Percentiles rank a stretch among this genome's conserved stretches.
Evolutionary conservation across 1,140 invertebrate species (phyloP).

Genomic region (Ostrea edulis): DNA sequence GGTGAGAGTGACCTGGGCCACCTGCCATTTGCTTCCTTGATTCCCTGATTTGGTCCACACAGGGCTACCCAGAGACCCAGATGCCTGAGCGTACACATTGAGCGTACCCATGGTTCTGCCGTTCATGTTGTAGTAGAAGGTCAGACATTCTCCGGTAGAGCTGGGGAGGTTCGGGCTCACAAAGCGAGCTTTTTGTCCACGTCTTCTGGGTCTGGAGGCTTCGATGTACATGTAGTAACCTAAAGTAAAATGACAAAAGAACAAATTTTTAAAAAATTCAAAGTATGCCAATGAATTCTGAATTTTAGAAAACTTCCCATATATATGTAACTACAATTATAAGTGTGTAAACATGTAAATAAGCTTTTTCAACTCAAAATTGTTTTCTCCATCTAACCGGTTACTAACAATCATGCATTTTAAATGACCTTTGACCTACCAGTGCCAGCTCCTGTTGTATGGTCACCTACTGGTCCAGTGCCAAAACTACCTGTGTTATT

Average conservation of each 20-base stretch:
- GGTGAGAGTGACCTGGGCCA: constrained; percentile 65
- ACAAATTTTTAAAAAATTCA: not conserved
- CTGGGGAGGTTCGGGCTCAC: constrained; percentile 62
- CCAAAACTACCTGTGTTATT: constrained; percentile 59
- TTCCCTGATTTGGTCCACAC: constrained; percentile 68
- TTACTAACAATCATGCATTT: not conserved
- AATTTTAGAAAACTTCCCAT: not conserved
- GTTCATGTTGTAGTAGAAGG: constrained; percentile 77
- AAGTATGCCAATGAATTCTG: too few species aligned
- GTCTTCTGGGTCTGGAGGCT: constrained; percentile 67
- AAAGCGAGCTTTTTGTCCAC: constrained; percentile 70
- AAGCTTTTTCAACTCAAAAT: not conserved
- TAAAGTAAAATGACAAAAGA: constrained; percentile 47
- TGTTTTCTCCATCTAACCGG: too few species aligned
- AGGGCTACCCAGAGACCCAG: constrained; percentile 55
- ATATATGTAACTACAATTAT: not conserved
- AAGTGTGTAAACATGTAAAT: not conserved
- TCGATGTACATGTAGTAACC: constrained; percentile 76
- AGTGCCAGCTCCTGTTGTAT: constrained; percentile 60
- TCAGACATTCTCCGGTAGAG: constrained; percentile 68
- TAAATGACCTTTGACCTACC: constrained; percentile 55
- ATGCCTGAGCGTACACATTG: constrained; percentile 62
- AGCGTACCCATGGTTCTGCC: constrained; percentile 70
- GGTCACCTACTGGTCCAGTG: constrained; percentile 69
- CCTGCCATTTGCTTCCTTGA: constrained; percentile 73